Base-by-base conservation (phyloP, 2,888 invertebrate genomes). In the Hypena proboscidalis region DNA sequence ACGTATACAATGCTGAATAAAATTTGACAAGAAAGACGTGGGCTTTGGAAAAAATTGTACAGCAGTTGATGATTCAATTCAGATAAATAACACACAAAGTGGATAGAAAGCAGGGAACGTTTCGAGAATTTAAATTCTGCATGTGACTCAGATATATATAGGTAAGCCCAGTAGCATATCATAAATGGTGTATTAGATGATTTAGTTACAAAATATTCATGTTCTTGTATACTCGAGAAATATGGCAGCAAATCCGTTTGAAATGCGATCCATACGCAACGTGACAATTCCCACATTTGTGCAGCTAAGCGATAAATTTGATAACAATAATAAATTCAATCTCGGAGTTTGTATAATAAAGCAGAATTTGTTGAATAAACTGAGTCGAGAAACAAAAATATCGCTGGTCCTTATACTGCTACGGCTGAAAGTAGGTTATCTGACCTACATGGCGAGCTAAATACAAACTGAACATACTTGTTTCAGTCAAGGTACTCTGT, bases 51-150 rank as follows among this genome's bases (percentile, higher is more conserved):
- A 66, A 63, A 64, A 53, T 48, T 26, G 8, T 13, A 36, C 35
- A 45, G 41, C 48, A 50, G 46, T 58, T 58, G 54, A 56, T 66
- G 64, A 57, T 61, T 65, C 60, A 51, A 62, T 48, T 53, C 48
- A 53, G 51, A 62, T 54, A 49, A 41, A 57, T 67, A 65, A 60
- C 52, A 37, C 48, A 37, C 32, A 9, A 14, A 46, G 33, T 40
- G 10, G 41, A 53, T 47, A 36, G 52, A 60, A 64, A 52, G 41
- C 56, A 58, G 53, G 44, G 44, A 48, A 37, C 41, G 47, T 53
- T 59, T 52, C 46, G 39, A 50, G 46, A 47, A 64, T 55, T 30
- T 50, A 45, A 61, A 56, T 56, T 45, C 40, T 43, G 36, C 11
- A 7, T 35, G 29, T 59, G 64, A 61, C 35, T 61, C 60, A 64